Percentiles rank a stretch among this genome's conserved stretches.
Evolutionary conservation across 2,888 invertebrate species (phyloP).

Genomic region (Hedya salicella): DNA sequence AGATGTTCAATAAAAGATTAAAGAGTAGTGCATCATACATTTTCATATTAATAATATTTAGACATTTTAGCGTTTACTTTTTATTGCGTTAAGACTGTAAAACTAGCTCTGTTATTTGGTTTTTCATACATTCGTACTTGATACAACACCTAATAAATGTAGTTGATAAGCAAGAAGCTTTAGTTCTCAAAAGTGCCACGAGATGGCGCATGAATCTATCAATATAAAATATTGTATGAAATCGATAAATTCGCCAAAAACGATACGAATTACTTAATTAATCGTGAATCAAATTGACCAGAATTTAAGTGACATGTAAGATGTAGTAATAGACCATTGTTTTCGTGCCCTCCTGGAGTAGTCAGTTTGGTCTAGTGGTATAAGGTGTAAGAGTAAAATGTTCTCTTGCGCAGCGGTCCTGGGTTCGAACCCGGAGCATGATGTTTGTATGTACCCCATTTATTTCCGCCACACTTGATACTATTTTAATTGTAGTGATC

Average conservation of each 20-base stretch:
- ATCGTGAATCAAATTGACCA: neutral
- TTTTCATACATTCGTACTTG: too few species aligned
- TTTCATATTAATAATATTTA: too few species aligned
- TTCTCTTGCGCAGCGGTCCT: slow-evolving; percentile 42
- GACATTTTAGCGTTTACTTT: too few species aligned
- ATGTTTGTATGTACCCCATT: slow-evolving; percentile 63
- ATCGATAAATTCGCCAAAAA: neutral
- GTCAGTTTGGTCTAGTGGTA: slow-evolving; percentile 51
- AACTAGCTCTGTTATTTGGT: slow-evolving; percentile 5
- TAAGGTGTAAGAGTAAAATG: neutral
- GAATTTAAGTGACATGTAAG: neutral
- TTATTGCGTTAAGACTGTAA: neutral
- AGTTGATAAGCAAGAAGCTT: neutral
- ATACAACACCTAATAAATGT: too few species aligned
- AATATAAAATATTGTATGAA: neutral
- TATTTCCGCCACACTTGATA: slow-evolving; percentile 80
- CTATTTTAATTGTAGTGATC: slow-evolving; percentile 73
- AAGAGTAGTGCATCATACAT: too few species aligned
- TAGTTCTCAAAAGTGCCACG: slow-evolving; percentile 8
- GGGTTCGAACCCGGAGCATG: slow-evolving; percentile 62
- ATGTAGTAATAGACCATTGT: slow-evolving; percentile 21
- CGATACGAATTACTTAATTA: neutral
- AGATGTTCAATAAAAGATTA: too few species aligned
- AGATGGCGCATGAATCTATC: slow-evolving; percentile 21
- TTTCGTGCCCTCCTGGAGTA: slow-evolving; percentile 36